These are phyloP conservation scores for Hucho hucho DNA, from an alignment of 2,113 vertebrate genomes.

Conservation along the genomic window DNA sequence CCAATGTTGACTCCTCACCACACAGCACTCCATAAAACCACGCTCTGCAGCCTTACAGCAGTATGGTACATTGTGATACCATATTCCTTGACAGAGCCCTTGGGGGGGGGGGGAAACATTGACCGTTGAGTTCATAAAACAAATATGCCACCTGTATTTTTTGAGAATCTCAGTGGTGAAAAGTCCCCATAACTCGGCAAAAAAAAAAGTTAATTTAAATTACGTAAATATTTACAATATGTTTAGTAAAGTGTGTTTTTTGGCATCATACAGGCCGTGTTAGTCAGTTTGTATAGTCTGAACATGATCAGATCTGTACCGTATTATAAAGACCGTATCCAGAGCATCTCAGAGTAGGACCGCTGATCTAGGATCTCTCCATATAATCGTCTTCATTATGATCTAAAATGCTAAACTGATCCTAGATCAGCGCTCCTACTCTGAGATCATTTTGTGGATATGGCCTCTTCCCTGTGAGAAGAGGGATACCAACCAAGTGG, in stretches of 20 bases:
- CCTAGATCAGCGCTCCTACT: too few species aligned
- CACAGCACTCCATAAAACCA: neutral
- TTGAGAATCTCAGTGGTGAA: neutral
- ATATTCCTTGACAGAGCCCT: neutral
- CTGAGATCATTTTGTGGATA: too few species aligned
- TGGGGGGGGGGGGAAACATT: neutral
- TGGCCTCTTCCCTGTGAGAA: slow-evolving; percentile 12
- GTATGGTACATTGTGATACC: neutral
- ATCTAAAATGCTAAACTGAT: too few species aligned
- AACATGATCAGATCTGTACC: neutral
- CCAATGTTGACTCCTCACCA: neutral
- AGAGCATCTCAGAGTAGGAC: too few species aligned
- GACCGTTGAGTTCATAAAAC: slow-evolving; percentile 1
- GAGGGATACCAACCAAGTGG: neutral
- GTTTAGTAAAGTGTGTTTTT: too few species aligned
- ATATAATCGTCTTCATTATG: too few species aligned
- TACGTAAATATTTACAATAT: too few species aligned
- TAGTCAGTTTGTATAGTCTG: neutral
- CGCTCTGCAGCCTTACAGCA: neutral
- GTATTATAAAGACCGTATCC: too few species aligned
- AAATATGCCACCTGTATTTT: neutral
- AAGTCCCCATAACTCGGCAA: too few species aligned
- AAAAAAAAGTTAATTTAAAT: too few species aligned
- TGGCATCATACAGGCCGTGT: neutral
- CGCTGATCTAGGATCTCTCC: too few species aligned